These are phyloP conservation scores for Sciurus vulgaris DNA, from an alignment of 2,797 vertebrate species.

Conservation along the genomic window DNA sequence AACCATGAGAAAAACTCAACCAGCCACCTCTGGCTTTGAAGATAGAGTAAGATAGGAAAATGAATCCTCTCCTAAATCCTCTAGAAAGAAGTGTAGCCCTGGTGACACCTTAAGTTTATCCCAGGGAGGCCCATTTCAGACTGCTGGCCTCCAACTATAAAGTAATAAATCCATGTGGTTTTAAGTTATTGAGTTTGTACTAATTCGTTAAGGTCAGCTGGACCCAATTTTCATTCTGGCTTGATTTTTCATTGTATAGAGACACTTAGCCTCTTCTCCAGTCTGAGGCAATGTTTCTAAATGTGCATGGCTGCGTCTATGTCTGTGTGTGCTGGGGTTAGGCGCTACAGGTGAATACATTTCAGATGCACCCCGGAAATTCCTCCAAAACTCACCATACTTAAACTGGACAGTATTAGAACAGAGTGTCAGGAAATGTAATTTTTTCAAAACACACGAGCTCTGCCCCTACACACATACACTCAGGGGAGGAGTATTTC, in stretches of 20 bases:
- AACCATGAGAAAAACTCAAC: neutral
- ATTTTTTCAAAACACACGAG: neutral
- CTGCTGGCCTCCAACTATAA: neutral
- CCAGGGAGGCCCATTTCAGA: neutral
- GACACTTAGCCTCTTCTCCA: neutral
- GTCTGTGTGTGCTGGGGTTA: neutral
- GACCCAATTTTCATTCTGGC: neutral
- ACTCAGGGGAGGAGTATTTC: neutral
- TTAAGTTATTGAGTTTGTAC: neutral
- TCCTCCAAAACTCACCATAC: neutral
- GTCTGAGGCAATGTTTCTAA: neutral
- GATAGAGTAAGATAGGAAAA: neutral
- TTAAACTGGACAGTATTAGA: neutral
- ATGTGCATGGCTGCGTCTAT: too few species aligned
- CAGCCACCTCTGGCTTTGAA: neutral
- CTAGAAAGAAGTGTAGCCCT: neutral
- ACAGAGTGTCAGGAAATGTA: neutral
- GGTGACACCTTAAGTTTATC: neutral
- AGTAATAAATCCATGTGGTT: neutral
- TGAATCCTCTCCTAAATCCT: neutral
- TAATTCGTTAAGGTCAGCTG: neutral
- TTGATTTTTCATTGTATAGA: neutral
- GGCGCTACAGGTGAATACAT: neutral
- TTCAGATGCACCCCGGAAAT: neutral
- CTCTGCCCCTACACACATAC: neutral